phyloP scores from a whole-genome alignment of 2,888 invertebrate genomes.

The Dicycla oo region DNA sequence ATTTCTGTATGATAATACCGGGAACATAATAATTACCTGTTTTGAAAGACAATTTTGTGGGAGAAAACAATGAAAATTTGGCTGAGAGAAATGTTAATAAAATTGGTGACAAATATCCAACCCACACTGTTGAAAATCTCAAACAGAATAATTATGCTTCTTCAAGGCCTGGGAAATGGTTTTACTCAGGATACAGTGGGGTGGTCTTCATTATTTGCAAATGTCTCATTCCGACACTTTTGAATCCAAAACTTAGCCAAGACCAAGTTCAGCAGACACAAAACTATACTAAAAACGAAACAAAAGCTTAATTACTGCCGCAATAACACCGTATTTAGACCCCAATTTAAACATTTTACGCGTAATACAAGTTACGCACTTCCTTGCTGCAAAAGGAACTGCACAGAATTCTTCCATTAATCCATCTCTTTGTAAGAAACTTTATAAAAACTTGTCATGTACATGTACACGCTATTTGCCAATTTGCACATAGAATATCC shows the following conservation, averaged over 20 bases:
- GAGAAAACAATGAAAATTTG: constrained; percentile 7
- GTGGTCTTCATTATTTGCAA: neutral
- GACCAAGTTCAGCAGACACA: neutral
- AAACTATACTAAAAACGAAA: neutral
- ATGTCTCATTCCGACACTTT: neutral
- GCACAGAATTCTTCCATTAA: constrained; percentile 26
- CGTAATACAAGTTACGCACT: constrained; percentile 29
- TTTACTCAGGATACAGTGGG: neutral
- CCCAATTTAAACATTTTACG: constrained; percentile 11
- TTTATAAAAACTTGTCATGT: constrained; percentile 45
- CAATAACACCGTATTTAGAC: constrained; percentile 46
- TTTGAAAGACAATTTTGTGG: neutral
- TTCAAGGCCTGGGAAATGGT: neutral
- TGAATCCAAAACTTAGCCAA: neutral
- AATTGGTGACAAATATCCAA: neutral
- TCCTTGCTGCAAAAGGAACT: constrained; percentile 45
- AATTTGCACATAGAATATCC: constrained; percentile 54
- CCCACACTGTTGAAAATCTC: neutral
- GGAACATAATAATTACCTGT: neutral
- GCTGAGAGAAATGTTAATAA: constrained; percentile 22
- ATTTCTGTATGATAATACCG: constrained; percentile 7
- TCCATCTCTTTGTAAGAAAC: constrained; percentile 31
- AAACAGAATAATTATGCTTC: neutral
- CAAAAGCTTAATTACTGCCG: constrained; percentile 45
- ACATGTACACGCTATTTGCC: constrained; percentile 34